These are phyloP conservation scores for Plutomurus gul DNA, from an alignment of 1,140 invertebrate species.

Conservation along the genomic window DNA sequence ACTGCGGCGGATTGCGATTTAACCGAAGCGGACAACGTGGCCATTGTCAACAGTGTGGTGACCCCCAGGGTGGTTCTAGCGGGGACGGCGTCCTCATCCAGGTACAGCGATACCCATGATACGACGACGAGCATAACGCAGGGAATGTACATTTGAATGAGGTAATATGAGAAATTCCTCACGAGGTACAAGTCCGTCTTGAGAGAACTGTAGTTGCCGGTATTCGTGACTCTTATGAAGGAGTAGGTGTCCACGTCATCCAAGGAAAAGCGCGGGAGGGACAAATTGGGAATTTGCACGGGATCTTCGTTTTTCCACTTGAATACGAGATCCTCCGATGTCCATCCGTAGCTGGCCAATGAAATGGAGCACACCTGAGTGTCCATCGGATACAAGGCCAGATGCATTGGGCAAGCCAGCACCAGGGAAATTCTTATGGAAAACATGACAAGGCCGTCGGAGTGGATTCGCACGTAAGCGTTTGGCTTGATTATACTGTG, in stretches of 20 bases:
- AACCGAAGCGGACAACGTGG: conserved; percentile 62
- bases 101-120: conserved; percentile 65
- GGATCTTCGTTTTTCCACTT: conserved; percentile 92
- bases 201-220: conserved; percentile 72
- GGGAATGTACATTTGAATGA: conserved; percentile 63
- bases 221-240: conserved; percentile 94
- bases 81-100: conserved; percentile 59
- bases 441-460: conserved; percentile 90
- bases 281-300: conserved; percentile 90
- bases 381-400: conserved; percentile 24
- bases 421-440: conserved; percentile 64
- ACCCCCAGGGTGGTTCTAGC: conserved; percentile 63
- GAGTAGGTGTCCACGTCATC: conserved; percentile 91
- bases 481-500: conserved; percentile 97
- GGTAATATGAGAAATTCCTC: conserved; percentile 64
- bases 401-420: neutral
- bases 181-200: conserved; percentile 61
- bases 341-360: conserved; percentile 74
- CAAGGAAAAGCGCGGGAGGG: conserved; percentile 88
- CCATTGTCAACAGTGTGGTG: conserved; percentile 65
- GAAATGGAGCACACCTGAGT: neutral
- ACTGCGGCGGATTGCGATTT: conserved; percentile 49
- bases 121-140: conserved; percentile 65
- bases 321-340: conserved; percentile 90
- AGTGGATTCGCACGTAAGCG: conserved; percentile 93